Evolutionary conservation across 1,140 invertebrate species (phyloP), one percentile per base, ranked within the genome.

Genomic region (Drosophila virilis): DNA sequence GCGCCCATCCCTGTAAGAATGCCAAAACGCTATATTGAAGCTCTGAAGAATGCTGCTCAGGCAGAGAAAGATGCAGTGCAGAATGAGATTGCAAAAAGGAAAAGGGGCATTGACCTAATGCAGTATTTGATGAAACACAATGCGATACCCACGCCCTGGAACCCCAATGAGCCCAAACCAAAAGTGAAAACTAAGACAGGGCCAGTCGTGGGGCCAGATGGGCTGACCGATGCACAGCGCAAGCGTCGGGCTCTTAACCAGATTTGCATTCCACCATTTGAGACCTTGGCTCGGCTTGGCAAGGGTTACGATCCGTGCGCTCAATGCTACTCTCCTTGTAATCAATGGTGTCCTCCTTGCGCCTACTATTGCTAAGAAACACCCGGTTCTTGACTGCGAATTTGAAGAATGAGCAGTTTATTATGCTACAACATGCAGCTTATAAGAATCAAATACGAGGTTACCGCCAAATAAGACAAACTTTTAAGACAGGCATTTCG

Each of bases 181-280:
- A 17, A 59, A 8, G 37, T 28, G 10, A 52, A 61, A 22, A 33
- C 45, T 8, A 33, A n/a, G 5, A 58, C 59, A 9, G 65, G 65
- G 0, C 71, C 65, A 0, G 37, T 55, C 8, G 2, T 69, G 1
- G 72, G 58, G 7, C 9, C 37, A 1, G 65, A 69, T 17, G 72
- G 65, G 17, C 52, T 69, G 0, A 69, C 72, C 12, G 51, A 69
- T 38, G 72, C 50, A 2, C 72, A 74, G 35, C 65, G 72, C 10
- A 38, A 17, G 8, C 71, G 65, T 8, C 33, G 37, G 0, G 40
- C 43, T 10, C 43, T 69, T 0, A 28, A 55, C 13, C 65, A 69
- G 35, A 33, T 57, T 8, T 10, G 58, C 10, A 37, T 60, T 2
- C 72, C 72, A 2, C 72, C 72, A 37, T 28, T 74, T 8, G 58